Evolutionary conservation across 2,797 vertebrate genomes (phyloP).

Genomic region (Loris lydekkerianus): DNA sequence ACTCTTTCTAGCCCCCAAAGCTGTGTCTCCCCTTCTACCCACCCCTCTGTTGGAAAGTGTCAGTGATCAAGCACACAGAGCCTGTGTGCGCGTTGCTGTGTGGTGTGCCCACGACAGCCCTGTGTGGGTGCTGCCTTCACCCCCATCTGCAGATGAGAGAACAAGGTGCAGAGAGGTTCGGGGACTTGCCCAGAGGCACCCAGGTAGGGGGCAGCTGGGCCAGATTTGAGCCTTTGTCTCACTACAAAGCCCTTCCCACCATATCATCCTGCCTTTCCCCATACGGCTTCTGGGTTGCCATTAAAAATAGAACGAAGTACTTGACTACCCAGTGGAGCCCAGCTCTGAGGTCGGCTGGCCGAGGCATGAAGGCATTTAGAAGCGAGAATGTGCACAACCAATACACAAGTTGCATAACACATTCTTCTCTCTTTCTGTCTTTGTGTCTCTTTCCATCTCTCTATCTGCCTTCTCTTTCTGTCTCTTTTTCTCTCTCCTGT

Average conservation of each 20-base stretch:
- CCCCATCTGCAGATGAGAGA: background rate
- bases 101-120: background rate
- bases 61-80: background rate
- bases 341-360: constrained; percentile 25
- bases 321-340: constrained; percentile 59
- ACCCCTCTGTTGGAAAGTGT: background rate
- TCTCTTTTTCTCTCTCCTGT: background rate
- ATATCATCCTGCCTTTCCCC: constrained; percentile 50
- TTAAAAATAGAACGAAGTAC: constrained; percentile 75
- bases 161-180: background rate
- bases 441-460: background rate
- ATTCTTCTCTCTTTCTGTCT: background rate
- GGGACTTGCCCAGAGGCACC: background rate
- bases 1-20: background rate
- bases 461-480: background rate
- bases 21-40: background rate
- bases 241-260: constrained; percentile 45
- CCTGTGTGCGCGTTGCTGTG: fast-evolving
- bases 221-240: constrained; percentile 54
- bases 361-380: constrained; percentile 40
- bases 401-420: constrained; percentile 34
- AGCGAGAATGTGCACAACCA: background rate
- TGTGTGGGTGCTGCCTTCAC: background rate
- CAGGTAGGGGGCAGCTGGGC: background rate
- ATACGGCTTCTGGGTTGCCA: constrained; percentile 64